Evolutionary conservation across 2,797 vertebrate genomes (phyloP).

Genomic region (Merluccius polli): DNA sequence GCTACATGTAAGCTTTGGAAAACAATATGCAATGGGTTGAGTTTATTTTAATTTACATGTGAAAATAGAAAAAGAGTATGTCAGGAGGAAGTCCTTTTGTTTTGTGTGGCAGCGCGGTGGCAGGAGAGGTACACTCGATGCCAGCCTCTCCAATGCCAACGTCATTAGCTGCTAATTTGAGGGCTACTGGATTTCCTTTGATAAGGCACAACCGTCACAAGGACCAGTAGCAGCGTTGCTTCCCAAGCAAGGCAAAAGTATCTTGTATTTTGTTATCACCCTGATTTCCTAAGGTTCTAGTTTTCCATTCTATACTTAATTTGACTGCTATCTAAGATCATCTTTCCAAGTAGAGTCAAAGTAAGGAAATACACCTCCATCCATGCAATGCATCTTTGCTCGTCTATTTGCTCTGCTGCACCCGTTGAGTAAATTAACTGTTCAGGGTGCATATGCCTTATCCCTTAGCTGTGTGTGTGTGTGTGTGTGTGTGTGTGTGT

Average conservation of each 20-base stretch:
- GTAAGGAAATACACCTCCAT: conserved; percentile 59
- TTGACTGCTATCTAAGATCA: conserved; percentile 19
- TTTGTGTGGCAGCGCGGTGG: not conserved
- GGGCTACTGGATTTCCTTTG: conserved; percentile 42
- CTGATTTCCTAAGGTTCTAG: conserved; percentile 6
- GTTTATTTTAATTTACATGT: not conserved
- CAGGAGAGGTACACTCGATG: not conserved
- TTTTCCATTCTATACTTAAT: conserved; percentile 24
- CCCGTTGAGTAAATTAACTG: conserved; percentile 55
- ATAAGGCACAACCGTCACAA: conserved; percentile 39
- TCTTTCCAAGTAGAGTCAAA: conserved; percentile 50
- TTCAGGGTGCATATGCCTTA: conserved; percentile 18
- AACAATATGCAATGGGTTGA: not conserved
- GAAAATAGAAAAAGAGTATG: not conserved
- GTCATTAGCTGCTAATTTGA: conserved; percentile 51
- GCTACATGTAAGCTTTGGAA: not conserved
- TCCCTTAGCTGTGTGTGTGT: not conserved
- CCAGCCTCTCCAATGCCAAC: conserved; percentile 30
- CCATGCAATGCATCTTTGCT: conserved; percentile 56
- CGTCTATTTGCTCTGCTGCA: conserved; percentile 55
- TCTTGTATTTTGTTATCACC: not conserved
- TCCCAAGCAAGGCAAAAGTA: not conserved
- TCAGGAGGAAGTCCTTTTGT: not conserved
- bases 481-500: not conserved
- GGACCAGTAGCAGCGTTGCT: not conserved